These are phyloP conservation scores for Sebastes paucispinis DNA, from an alignment of 2,797 vertebrate genomes.

Conservation along the genomic window DNA sequence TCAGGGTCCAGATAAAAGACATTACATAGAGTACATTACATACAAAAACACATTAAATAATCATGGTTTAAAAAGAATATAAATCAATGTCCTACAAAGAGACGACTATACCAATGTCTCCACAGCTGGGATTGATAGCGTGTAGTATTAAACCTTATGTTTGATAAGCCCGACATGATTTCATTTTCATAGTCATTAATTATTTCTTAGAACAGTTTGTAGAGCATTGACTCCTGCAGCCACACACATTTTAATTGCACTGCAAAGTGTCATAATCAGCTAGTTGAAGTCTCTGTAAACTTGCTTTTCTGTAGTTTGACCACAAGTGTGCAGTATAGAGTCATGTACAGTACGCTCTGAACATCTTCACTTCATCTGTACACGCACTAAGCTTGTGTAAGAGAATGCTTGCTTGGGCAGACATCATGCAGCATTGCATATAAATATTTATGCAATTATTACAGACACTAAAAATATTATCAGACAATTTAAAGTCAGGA, in stretches of 20 bases:
- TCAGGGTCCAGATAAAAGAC: too few species aligned
- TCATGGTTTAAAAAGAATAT: not conserved
- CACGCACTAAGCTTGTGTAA: not conserved
- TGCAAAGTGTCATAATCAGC: not conserved
- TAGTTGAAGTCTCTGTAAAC: not conserved
- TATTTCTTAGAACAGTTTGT: not conserved
- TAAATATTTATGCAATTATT: not conserved
- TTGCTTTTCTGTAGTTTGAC: not conserved
- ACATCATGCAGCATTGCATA: not conserved
- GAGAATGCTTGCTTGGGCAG: not conserved
- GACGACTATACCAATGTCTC: not conserved
- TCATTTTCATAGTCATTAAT: too few species aligned
- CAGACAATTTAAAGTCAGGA: not conserved
- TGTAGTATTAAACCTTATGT: too few species aligned
- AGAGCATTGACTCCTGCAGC: not conserved
- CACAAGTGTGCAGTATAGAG: not conserved
- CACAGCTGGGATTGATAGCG: too few species aligned
- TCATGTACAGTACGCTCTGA: not conserved
- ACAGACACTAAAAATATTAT: not conserved
- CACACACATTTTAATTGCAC: not conserved
- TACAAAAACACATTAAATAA: not conserved
- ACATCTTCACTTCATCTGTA: not conserved
- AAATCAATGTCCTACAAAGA: not conserved
- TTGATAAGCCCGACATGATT: too few species aligned
- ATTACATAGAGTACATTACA: not conserved